Evolutionary conservation across 2,113 vertebrate genomes (phyloP), one percentile per base, ranked within the genome.

Genomic region (Epinephelus cyanopodus): DNA sequence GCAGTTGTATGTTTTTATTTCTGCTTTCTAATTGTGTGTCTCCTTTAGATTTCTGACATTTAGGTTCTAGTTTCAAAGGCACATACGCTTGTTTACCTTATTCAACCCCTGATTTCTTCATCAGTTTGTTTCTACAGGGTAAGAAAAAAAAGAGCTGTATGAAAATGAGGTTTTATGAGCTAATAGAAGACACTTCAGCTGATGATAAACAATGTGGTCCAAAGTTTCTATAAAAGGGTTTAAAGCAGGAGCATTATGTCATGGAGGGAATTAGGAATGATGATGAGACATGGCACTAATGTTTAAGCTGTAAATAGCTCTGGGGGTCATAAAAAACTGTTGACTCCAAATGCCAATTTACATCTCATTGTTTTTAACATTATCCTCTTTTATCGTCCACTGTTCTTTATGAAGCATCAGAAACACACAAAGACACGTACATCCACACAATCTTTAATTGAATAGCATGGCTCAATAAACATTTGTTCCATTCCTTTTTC

Each of bases 141-240:
- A 18, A 21, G 27, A 54, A 50, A 48, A 25, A 5, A 19, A 29
- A 29, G 4, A 29, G 29, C 29, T 23, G 23, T 61, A 27, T 66
- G 21, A 65, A 64, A 79, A 37, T 18, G 7, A 5, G 18, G 6
- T 23, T 52, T 75, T 33, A 57, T 14, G 21, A 80, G 48, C 27
- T 23, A 23, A 60, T 2, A 18, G 21, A n/a, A 63, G 52, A 75
- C 45, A 66, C 53, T 65, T 66, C 15, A 37, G 23, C 33, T 48
- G 45, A 71, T 45, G 62, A 68, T 78, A 74, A 82, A 82, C 48
- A 57, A 25, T 15, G 10, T 52, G 61, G 29, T 54, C 47, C 5
- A 48, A 60, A 2, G 5, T 58, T 73, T 64, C 57, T 69, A 53
- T 76, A 70, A 79, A 73, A 76, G 71, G 27, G 71, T 83, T 83